Evolutionary conservation across 2,113 vertebrate species (phyloP).

Genomic region (Indri indri): DNA sequence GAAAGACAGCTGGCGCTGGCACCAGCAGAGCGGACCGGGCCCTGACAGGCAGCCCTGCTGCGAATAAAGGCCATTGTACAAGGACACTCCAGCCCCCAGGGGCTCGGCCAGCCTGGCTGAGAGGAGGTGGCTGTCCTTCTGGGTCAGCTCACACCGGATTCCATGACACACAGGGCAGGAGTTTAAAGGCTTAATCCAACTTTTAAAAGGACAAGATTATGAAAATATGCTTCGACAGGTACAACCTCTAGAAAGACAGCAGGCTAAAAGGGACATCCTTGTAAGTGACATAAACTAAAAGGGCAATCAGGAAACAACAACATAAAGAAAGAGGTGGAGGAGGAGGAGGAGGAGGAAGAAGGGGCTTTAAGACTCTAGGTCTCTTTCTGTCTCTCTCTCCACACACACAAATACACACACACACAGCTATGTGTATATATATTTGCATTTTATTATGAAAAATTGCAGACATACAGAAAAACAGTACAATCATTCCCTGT

Average conservation of each 20-base stretch:
- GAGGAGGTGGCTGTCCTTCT: background rate
- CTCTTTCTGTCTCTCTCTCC: background rate
- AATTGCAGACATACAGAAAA: background rate
- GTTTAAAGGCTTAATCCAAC: background rate
- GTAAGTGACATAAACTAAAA: background rate
- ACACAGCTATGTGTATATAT: background rate
- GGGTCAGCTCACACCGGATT: background rate
- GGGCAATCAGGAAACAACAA: background rate
- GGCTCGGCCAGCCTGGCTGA: background rate
- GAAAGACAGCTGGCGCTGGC: slow-evolving; percentile 66
- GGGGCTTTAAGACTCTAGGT: background rate
- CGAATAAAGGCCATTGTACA: background rate
- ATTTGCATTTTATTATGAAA: background rate
- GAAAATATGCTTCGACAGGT: background rate
- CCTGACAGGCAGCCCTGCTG: background rate
- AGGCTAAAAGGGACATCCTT: background rate
- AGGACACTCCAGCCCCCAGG: background rate
- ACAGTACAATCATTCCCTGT: background rate
- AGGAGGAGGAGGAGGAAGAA: background rate
- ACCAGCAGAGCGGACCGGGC: background rate
- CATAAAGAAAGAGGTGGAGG: background rate
- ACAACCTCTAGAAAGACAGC: background rate
- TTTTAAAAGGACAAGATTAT: background rate
- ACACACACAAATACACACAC: accelerated
- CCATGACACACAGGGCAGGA: background rate